Percentiles rank a stretch among this genome's conserved stretches.
Evolutionary conservation across 2,113 vertebrate genomes (phyloP).

Genomic region (Sceloporus tristichus): DNA sequence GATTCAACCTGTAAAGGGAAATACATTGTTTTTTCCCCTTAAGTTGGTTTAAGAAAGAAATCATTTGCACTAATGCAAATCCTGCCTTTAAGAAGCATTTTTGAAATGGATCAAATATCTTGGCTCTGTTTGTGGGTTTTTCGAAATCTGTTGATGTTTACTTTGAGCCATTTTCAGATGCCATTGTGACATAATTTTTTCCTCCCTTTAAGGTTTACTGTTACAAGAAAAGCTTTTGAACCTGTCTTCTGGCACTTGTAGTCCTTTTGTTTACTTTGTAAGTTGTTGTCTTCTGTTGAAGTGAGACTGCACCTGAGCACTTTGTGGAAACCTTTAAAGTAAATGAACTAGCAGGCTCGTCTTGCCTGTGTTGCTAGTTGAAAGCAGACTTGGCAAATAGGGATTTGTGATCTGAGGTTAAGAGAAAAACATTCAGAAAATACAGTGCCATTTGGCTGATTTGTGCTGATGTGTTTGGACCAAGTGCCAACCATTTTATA

Average conservation of each 20-base stretch:
- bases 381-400: accelerated
- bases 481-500: background rate
- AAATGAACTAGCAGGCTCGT: background rate
- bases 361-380: background rate
- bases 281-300: constrained; percentile 33
- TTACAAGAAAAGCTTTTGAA: background rate
- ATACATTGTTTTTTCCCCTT: background rate
- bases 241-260: background rate
- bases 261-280: constrained; percentile 10
- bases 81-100: background rate
- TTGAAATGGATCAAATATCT: background rate
- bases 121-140: constrained; percentile 5
- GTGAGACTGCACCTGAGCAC: constrained; percentile 37
- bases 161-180: background rate
- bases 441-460: background rate
- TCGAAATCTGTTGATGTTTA: background rate
- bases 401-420: background rate
- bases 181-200: background rate
- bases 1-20: too few species aligned
- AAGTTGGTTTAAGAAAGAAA: background rate
- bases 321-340: constrained; percentile 9
- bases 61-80: background rate
- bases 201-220: constrained; percentile 20
- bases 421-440: background rate
- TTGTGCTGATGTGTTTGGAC: background rate